These are phyloP conservation scores for Phragmatobia fuliginosa DNA, from an alignment of 2,888 invertebrate genomes.

Conservation along the genomic window DNA sequence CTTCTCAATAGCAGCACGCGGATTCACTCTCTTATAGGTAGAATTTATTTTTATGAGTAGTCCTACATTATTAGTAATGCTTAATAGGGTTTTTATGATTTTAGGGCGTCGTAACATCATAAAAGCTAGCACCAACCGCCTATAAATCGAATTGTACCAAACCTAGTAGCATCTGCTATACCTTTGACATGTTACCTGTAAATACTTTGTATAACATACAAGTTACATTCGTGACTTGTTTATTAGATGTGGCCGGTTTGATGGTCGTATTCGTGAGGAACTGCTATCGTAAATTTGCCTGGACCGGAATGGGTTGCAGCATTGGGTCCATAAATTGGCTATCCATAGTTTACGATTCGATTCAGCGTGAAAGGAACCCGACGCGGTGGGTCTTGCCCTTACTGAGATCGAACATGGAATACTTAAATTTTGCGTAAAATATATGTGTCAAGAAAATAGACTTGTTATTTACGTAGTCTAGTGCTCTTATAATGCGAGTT, in stretches of 20 bases:
- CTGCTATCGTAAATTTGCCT: slow-evolving; percentile 80
- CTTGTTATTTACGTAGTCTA: neutral
- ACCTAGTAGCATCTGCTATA: neutral
- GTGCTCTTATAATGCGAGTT: neutral
- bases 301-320: slow-evolving; percentile 77
- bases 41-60: neutral
- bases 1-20: too few relatives aligned
- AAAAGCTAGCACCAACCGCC: neutral
- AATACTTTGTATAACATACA: slow-evolving; percentile 41
- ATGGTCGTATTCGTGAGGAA: slow-evolving; percentile 76
- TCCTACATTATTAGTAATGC: neutral
- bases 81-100: neutral
- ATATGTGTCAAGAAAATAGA: slow-evolving; percentile 12
- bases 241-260: slow-evolving; percentile 69
- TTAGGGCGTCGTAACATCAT: neutral
- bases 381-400: slow-evolving; percentile 57
- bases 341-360: slow-evolving; percentile 83
- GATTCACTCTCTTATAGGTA: neutral
- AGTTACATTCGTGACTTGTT: slow-evolving; percentile 65
- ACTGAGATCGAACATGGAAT: slow-evolving; percentile 57
- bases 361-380: slow-evolving; percentile 74
- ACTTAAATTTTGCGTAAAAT: slow-evolving; percentile 52
- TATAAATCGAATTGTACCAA: neutral
- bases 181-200: slow-evolving; percentile 25
- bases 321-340: slow-evolving; percentile 81